Evolutionary conservation across 2,113 vertebrate species (phyloP).

Genomic region (Lophius piscatorius): DNA sequence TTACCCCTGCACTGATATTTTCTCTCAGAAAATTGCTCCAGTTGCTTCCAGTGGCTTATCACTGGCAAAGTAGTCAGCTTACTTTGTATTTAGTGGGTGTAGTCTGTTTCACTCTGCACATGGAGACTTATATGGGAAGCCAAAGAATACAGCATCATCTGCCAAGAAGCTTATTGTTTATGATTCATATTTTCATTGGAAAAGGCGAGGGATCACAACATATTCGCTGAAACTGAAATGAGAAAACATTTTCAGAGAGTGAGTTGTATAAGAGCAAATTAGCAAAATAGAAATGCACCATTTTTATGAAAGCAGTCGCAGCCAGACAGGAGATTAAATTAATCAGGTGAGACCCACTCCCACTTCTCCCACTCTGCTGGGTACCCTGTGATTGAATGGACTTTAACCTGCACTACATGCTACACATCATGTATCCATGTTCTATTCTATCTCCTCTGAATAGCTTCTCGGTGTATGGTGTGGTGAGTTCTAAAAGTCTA

Average conservation of each 20-base stretch:
- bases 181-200: slow-evolving; percentile 61
- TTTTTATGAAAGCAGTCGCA: slow-evolving; percentile 48
- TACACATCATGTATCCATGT: slow-evolving; percentile 28
- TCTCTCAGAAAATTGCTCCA: slow-evolving; percentile 15
- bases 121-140: slow-evolving; percentile 32
- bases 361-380: slow-evolving; percentile 6
- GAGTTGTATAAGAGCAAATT: slow-evolving; percentile 30
- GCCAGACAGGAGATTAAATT: slow-evolving; percentile 35
- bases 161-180: slow-evolving; percentile 45
- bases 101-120: slow-evolving; percentile 24
- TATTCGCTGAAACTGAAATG: slow-evolving; percentile 46
- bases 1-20: slow-evolving; percentile 10
- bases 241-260: slow-evolving; percentile 19
- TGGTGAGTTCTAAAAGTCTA: slow-evolving; percentile 41
- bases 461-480: slow-evolving; percentile 21
- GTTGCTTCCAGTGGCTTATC: slow-evolving; percentile 22
- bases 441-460: slow-evolving; percentile 25
- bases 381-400: slow-evolving; percentile 36
- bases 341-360: slow-evolving; percentile 50
- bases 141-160: slow-evolving; percentile 54
- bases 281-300: slow-evolving; percentile 53
- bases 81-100: slow-evolving; percentile 29
- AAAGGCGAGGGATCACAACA: slow-evolving; percentile 50
- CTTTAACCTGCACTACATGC: slow-evolving; percentile 29
- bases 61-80: slow-evolving; percentile 13